Percentiles rank a stretch among this genome's conserved stretches.
Conservation (phyloP, 2,113 vertebrate species). For the Gambusia holbrooki region DNA sequence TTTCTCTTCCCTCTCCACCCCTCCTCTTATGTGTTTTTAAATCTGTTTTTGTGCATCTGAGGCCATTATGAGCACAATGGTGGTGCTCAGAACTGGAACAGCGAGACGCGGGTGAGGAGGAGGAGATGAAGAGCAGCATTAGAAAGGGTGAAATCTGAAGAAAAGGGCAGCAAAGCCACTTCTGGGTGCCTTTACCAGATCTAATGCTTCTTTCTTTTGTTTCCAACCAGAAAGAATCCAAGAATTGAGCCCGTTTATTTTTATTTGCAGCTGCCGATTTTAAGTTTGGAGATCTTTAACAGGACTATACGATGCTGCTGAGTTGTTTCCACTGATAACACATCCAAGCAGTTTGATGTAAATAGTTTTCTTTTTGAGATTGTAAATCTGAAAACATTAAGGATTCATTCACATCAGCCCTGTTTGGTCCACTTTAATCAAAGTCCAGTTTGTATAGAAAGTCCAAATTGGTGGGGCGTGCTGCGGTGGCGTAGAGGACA, state of each 20-base stretch:
- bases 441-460: no score
- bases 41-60: constrained; percentile 47
- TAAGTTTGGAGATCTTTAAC: constrained; percentile 8
- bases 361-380: constrained; percentile 23
- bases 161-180: constrained; percentile 15
- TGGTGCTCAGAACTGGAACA: constrained; percentile 22
- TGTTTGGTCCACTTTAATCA: no score
- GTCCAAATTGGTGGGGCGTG: no score
- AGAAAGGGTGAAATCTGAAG: constrained; percentile 11
- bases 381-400: constrained; percentile 19
- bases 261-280: constrained; percentile 27
- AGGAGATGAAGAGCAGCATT: constrained; percentile 14
- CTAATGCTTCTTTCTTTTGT: not conserved
- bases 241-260: constrained; percentile 17
- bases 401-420: no score
- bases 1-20: not conserved
- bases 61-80: constrained; percentile 34
- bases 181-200: constrained; percentile 15
- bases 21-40: constrained; percentile 40
- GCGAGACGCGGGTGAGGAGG: constrained; percentile 12
- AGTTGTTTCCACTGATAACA: not conserved
- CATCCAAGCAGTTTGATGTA: constrained; percentile 24
- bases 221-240: not conserved
- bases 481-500: no score
- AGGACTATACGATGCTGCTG: not conserved